Conservation (phyloP, 1,140 invertebrate genomes). For the Drosophila yakuba region DNA sequence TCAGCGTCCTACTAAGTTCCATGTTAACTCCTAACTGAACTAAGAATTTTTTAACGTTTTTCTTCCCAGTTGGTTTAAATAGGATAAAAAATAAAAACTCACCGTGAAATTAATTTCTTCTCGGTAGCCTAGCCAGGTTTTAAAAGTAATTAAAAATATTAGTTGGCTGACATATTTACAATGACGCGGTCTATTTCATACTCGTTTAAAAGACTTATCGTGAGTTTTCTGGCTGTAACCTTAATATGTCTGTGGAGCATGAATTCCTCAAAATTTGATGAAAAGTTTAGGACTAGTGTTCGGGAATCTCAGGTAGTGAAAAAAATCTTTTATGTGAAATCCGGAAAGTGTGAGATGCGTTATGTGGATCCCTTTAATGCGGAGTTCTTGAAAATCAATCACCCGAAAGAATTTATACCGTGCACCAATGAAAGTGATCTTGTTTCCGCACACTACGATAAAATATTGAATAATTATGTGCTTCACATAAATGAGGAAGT, state of each 20-base stretch:
- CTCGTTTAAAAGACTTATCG: neutral
- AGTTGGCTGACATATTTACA: neutral
- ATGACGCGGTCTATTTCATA: slow-evolving; percentile 7
- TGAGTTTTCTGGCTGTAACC: neutral
- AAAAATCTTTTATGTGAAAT: slow-evolving; percentile 37
- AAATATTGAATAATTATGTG: slow-evolving; percentile 31
- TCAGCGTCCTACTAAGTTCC: neutral
- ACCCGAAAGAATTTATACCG: slow-evolving; percentile 35
- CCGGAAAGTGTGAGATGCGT: slow-evolving; percentile 41
- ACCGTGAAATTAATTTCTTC: slow-evolving; percentile 10
- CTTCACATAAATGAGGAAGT: slow-evolving; percentile 40
- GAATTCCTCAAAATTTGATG: neutral
- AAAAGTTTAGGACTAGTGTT: too few species aligned
- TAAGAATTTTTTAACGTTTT: too few species aligned
- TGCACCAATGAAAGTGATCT: slow-evolving; percentile 58
- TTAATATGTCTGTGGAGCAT: neutral
- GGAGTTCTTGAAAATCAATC: slow-evolving; percentile 37
- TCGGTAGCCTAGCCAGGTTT: neutral
- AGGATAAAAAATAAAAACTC: neutral
- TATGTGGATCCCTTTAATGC: slow-evolving; percentile 48
- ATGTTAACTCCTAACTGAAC: neutral
- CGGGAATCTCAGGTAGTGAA: neutral
- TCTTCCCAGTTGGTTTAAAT: neutral
- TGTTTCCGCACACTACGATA: slow-evolving; percentile 26
- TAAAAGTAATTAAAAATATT: neutral